Conservation (phyloP, 2,113 vertebrate species). For the Proterorhinus semilunaris region DNA sequence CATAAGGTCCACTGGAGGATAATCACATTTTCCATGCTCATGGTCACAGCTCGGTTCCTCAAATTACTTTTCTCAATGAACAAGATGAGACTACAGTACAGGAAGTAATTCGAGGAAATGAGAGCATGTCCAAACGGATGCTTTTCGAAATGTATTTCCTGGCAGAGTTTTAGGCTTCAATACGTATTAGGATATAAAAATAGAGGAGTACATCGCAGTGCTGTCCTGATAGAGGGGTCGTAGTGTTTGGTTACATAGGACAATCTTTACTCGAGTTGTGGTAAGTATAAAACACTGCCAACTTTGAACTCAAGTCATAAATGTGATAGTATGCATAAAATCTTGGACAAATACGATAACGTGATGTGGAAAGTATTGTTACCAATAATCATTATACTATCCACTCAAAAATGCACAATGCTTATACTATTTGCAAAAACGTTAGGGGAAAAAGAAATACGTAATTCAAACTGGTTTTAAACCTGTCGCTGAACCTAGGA, state of each 20-base stretch:
- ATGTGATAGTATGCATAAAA: no score
- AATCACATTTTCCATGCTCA: constrained; percentile 6
- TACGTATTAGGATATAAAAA: neutral
- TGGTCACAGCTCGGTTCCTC: neutral
- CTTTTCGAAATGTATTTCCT: neutral
- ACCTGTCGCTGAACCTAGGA: no score
- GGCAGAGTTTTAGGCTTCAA: neutral
- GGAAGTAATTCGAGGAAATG: neutral
- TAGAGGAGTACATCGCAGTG: neutral
- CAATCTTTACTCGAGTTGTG: neutral
- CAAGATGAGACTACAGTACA: neutral
- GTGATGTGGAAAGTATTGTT: no score
- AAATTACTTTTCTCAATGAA: constrained; percentile 7
- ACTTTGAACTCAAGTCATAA: neutral
- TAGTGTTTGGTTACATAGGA: neutral
- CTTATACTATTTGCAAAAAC: no score
- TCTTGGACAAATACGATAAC: no score
- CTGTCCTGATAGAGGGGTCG: neutral
- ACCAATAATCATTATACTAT: no score
- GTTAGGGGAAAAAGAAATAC: no score
- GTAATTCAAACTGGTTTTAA: no score
- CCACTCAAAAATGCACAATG: no score
- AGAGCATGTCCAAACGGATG: neutral
- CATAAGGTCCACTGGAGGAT: neutral
- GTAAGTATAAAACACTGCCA: neutral